Evolutionary conservation across 2,113 vertebrate genomes (phyloP).

Genomic region (Indri indri): DNA sequence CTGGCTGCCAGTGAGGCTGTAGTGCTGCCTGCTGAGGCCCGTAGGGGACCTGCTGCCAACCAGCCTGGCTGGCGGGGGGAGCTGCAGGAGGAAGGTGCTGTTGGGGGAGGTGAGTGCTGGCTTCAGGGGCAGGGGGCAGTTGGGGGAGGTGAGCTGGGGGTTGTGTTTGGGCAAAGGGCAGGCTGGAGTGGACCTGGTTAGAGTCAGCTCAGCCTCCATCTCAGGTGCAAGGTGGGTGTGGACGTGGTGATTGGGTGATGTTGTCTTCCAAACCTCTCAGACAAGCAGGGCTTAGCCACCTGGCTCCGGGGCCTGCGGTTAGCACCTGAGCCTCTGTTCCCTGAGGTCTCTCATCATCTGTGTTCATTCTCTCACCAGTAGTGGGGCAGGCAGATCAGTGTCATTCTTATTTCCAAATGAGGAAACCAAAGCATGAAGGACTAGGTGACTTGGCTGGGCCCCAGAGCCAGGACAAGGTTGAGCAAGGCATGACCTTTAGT

Average conservation of each 20-base stretch:
- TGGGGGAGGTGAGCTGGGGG: rapidly evolving
- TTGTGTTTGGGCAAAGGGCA: not conserved
- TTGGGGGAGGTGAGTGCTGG: conserved; percentile 89
- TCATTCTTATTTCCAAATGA: not conserved
- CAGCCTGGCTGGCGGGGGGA: conserved; percentile 79
- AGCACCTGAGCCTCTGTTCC: not conserved
- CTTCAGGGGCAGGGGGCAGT: too few relatives aligned
- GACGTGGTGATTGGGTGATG: rapidly evolving
- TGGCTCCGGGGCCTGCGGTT: not conserved
- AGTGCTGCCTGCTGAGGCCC: conserved; percentile 47
- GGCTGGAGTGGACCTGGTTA: not conserved
- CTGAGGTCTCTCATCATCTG: not conserved
- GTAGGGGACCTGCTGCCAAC: conserved; percentile 80
- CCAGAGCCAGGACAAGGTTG: not conserved
- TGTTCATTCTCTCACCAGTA: rapidly evolving
- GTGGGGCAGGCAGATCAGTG: not conserved
- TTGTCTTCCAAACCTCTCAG: not conserved
- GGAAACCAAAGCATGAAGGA: not conserved
- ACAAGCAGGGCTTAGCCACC: not conserved
- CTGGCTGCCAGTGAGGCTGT: conserved; percentile 60
- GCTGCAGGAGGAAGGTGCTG: conserved; percentile 89
- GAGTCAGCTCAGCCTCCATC: not conserved
- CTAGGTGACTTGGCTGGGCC: not conserved
- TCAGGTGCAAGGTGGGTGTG: not conserved
- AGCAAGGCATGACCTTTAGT: not conserved